phyloP scores from a whole-genome alignment of 2,797 vertebrate species.

The Apodemus agrarius region DNA sequence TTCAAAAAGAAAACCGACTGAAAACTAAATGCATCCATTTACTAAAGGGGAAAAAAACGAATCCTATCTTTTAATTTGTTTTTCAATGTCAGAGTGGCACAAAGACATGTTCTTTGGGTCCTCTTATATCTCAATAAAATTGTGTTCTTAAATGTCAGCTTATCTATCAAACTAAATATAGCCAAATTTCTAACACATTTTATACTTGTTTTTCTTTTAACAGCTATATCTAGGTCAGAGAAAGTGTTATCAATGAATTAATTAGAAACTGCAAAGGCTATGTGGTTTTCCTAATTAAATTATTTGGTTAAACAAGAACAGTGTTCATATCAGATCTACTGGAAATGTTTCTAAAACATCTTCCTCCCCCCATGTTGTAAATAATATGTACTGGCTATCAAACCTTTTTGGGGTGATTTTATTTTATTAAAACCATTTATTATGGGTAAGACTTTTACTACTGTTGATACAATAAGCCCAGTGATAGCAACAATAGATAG shows the following conservation, averaged over 20 bases:
- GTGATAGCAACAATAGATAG: background rate
- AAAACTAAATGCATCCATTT: background rate
- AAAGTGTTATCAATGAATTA: constrained; percentile 27
- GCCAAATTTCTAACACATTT: background rate
- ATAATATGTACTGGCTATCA: constrained; percentile 5
- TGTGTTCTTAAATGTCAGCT: constrained; percentile 22
- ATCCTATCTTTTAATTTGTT: background rate
- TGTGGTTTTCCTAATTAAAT: constrained; percentile 3
- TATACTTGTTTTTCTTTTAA: background rate
- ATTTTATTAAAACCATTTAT: constrained; percentile 12
- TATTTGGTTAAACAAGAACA: constrained; percentile 41
- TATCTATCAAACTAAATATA: background rate
- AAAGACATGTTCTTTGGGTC: background rate
- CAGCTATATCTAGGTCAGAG: constrained; percentile 6
- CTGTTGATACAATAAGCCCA: background rate
- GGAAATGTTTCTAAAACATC: constrained; percentile 32
- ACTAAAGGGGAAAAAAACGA: background rate
- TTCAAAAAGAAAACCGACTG: background rate
- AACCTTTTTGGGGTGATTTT: background rate
- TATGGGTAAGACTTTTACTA: background rate
- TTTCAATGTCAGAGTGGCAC: background rate
- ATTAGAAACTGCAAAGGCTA: background rate
- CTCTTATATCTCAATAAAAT: background rate
- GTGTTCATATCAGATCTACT: background rate
- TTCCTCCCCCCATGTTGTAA: background rate